Conservation (phyloP, 2,888 invertebrate species). For the Melanargia galathea region DNA sequence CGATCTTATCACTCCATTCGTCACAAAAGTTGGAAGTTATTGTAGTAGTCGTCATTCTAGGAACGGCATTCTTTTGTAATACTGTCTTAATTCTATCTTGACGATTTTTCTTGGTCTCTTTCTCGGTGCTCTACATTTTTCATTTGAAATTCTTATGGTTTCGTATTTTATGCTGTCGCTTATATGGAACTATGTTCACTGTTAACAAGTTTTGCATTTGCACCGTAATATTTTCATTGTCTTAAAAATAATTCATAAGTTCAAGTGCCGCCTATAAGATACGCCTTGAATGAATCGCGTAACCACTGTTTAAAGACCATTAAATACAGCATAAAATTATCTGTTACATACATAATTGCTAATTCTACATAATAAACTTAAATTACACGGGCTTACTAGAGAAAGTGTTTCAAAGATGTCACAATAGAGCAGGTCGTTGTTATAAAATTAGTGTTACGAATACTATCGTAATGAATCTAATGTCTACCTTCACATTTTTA, state of each 20-base stretch:
- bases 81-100: background rate
- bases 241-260: too few species aligned
- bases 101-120: constrained; percentile 4
- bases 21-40: constrained; percentile 32
- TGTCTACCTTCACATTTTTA: too few species aligned
- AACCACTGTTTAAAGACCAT: constrained; percentile 19
- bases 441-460: too few species aligned
- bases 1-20: constrained; percentile 31
- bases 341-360: constrained; percentile 15
- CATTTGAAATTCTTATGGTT: background rate
- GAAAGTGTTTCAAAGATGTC: constrained; percentile 35
- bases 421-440: constrained; percentile 22
- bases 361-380: background rate
- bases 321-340: constrained; percentile 10
- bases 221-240: too few species aligned
- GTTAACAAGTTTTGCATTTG: too few species aligned
- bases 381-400: constrained; percentile 19
- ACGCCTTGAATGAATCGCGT: too few species aligned
- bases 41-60: constrained; percentile 13
- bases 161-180: background rate
- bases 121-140: background rate
- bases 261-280: too few species aligned
- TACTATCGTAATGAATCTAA: too few species aligned
- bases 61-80: constrained; percentile 24
- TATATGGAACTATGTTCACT: background rate